Percentiles rank a stretch among this genome's conserved stretches.
These are phyloP conservation scores for Drosophila colorata DNA, from an alignment of 2,888 invertebrate species.

Conservation along the genomic window DNA sequence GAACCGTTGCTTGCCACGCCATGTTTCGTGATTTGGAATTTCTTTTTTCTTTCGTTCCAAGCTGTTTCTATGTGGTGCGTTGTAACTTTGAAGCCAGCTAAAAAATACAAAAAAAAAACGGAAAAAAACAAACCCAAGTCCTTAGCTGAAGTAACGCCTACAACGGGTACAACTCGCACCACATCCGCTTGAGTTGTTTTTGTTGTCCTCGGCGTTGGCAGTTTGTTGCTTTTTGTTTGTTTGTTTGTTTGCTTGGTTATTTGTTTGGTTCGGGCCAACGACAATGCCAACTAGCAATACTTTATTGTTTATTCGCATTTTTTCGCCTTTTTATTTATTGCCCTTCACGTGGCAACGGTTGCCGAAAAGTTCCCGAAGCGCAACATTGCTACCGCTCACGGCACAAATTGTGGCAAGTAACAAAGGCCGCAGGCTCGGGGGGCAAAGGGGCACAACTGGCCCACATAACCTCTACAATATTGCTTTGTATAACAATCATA, in stretches of 20 bases:
- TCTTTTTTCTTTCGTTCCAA: constrained; percentile 10
- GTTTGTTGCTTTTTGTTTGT: constrained; percentile 41
- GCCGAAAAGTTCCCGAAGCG: constrained; percentile 49
- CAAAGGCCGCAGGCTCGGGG: background rate
- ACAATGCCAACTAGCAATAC: constrained; percentile 61
- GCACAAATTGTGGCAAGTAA: constrained; percentile 50
- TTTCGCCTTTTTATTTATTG: constrained; percentile 76
- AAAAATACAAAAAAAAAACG: constrained; percentile 1
- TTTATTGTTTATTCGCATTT: constrained; percentile 79
- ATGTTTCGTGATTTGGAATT: constrained; percentile 75
- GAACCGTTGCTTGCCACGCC: constrained; percentile 77
- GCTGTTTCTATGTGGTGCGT: constrained; percentile 30
- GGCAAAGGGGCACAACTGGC: constrained; percentile 10
- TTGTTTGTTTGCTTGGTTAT: constrained; percentile 46
- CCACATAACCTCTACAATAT: constrained; percentile 20
- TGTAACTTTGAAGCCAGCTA: constrained; percentile 19
- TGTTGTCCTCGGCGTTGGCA: constrained; percentile 14
- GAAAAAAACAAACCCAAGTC: constrained; percentile 7
- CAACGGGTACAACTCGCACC: constrained; percentile 72
- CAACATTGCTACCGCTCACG: constrained; percentile 58
- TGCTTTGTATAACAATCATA: constrained; percentile 64
- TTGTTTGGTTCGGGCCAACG: constrained; percentile 15
- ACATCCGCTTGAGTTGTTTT: constrained; percentile 55
- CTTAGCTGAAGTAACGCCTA: constrained; percentile 59
- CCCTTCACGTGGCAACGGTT: constrained; percentile 69